These are phyloP conservation scores for Labroides dimidiatus DNA, from an alignment of 2,797 vertebrate species.

Conservation along the genomic window DNA sequence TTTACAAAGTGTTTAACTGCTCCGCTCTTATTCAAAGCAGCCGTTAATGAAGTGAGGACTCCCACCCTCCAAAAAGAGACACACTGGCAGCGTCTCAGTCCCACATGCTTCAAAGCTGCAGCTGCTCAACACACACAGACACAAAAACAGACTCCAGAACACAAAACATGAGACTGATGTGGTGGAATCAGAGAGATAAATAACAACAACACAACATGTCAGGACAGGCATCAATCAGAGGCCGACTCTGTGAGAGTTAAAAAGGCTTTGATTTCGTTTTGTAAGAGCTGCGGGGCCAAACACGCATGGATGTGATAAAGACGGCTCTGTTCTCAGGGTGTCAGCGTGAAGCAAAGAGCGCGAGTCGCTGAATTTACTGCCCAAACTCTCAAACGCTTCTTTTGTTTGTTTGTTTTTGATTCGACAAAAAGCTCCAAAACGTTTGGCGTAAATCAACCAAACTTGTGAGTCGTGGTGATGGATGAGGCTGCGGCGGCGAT, in stretches of 20 bases:
- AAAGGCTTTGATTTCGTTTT: not conserved
- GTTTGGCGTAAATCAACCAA: not conserved
- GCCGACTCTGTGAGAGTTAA: not conserved
- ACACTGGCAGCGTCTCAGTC: conserved; percentile 25
- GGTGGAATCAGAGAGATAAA: not conserved
- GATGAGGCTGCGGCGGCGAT: not conserved
- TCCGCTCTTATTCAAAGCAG: conserved; percentile 27
- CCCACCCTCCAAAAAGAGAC: conserved; percentile 15
- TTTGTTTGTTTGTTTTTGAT: too few relatives aligned
- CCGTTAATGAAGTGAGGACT: conserved; percentile 40
- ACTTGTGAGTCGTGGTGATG: not conserved
- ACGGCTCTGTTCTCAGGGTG: too few relatives aligned
- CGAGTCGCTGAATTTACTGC: too few relatives aligned
- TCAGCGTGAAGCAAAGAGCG: too few relatives aligned
- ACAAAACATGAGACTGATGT: conserved; percentile 17
- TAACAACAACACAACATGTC: not conserved
- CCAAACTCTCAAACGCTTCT: too few relatives aligned
- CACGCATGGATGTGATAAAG: not conserved
- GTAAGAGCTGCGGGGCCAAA: too few relatives aligned
- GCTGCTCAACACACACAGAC: conserved; percentile 13
- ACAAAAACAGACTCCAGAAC: conserved; percentile 4
- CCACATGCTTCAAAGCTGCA: conserved; percentile 37
- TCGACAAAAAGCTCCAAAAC: too few relatives aligned
- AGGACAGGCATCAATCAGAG: conserved; percentile 1
- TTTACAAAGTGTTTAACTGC: conserved; percentile 35